Percentiles rank a stretch among this genome's conserved stretches.
Evolutionary conservation across 1,140 invertebrate genomes (phyloP).

Genomic region (Manduca sexta): DNA sequence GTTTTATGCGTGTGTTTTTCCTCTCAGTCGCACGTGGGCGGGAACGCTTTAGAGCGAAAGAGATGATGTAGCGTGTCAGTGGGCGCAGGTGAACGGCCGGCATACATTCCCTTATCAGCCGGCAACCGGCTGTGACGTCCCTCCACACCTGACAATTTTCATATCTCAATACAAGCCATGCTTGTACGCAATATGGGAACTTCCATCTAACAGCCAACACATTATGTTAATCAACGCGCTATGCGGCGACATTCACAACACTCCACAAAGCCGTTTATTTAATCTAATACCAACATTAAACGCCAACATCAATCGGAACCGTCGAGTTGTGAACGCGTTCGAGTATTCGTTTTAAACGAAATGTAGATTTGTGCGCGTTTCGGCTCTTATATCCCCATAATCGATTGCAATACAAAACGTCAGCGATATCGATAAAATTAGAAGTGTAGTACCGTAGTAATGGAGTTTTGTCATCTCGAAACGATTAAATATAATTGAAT

Average conservation of each 20-base stretch:
- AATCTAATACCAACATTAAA: too few relatives aligned
- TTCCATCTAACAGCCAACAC: background rate
- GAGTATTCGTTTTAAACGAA: too few relatives aligned
- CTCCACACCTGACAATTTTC: constrained; percentile 48
- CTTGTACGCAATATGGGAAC: too few relatives aligned
- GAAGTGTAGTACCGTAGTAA: constrained; percentile 15
- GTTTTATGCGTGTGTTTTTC: constrained; percentile 1
- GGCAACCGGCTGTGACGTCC: constrained; percentile 55
- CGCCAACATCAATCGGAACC: too few relatives aligned
- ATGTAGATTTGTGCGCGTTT: too few relatives aligned
- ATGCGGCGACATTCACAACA: background rate
- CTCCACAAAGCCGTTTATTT: too few relatives aligned
- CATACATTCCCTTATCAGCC: constrained; percentile 66
- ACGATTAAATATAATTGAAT: constrained; percentile 51
- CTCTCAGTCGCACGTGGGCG: constrained; percentile 9
- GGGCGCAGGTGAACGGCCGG: constrained; percentile 65
- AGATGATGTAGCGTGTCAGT: constrained; percentile 48
- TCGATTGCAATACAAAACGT: constrained; percentile 9
- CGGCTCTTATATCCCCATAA: too few relatives aligned
- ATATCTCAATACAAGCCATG: constrained; percentile 1
- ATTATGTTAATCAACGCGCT: constrained; percentile 13
- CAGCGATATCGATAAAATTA: constrained; percentile 18
- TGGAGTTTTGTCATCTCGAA: constrained; percentile 34
- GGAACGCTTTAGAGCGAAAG: constrained; percentile 20
- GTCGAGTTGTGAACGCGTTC: too few relatives aligned